Conservation (phyloP, 2,113 vertebrate species). For the Podarcis raffonei region DNA sequence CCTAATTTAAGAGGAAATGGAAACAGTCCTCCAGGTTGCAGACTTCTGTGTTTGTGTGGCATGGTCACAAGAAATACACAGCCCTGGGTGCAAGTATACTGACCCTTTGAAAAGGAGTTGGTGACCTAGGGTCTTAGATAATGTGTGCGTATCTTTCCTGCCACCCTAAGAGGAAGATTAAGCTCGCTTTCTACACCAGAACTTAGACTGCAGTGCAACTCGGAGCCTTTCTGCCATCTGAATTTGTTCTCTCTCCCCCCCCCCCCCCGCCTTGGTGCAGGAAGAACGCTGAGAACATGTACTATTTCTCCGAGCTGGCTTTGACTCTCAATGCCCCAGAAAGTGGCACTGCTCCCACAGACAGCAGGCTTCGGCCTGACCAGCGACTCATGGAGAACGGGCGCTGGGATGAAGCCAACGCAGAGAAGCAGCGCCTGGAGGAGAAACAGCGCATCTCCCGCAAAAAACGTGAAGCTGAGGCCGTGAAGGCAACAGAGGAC, state of each 20-base stretch:
- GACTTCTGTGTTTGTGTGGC: neutral
- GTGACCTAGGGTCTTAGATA: neutral
- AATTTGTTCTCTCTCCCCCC: neutral
- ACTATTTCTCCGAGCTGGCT: conserved; percentile 93
- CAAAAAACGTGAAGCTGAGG: conserved; percentile 86
- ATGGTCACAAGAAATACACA: neutral
- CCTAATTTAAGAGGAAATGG: neutral
- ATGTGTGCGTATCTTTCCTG: neutral
- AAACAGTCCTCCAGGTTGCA: neutral
- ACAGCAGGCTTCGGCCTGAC: conserved; percentile 91
- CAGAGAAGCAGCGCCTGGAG: conserved; percentile 93
- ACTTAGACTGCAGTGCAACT: neutral
- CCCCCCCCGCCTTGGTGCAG: conserved; percentile 47
- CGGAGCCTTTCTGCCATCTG: neutral
- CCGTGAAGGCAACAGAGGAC: conserved; percentile 78
- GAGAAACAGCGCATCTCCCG: conserved; percentile 91
- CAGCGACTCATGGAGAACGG: conserved; percentile 96
- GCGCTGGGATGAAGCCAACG: conserved; percentile 94
- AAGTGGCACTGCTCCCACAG: conserved; percentile 87
- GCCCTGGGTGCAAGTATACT: neutral
- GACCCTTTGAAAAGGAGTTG: neutral
- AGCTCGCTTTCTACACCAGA: neutral
- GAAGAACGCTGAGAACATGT: conserved; percentile 95
- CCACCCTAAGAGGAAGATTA: neutral
- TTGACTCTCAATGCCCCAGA: conserved; percentile 90